Conservation (phyloP, 64 coral and sea anemone genomes). For the Astreopora myriophthalma region DNA sequence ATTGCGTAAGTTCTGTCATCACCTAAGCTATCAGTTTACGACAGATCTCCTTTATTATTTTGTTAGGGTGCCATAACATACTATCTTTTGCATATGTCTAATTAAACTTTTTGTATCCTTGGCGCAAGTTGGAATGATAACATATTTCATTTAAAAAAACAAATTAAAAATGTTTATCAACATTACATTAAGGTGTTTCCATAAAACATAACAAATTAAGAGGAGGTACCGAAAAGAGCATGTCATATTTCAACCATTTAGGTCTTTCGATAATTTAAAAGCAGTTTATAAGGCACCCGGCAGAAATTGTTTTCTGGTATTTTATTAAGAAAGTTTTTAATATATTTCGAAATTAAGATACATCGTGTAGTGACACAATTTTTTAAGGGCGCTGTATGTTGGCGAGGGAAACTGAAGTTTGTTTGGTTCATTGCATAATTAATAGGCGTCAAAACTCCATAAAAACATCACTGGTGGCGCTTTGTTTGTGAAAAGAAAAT, state of each 20-base stretch:
- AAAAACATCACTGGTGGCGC: conserved; percentile 2
- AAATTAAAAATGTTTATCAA: background rate
- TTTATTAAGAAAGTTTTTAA: background rate
- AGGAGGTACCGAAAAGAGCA: too few species aligned
- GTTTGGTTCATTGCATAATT: background rate
- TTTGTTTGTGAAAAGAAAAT: background rate
- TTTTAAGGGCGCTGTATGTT: background rate
- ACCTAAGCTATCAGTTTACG: too few species aligned
- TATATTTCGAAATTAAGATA: too few species aligned
- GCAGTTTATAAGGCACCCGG: too few species aligned
- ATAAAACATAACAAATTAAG: too few species aligned
- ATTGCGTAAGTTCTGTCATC: too few species aligned
- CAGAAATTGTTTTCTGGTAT: too few species aligned
- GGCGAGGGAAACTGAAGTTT: background rate
- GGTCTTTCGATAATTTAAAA: background rate
- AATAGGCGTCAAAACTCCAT: background rate
- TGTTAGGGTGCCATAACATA: background rate
- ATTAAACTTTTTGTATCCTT: background rate
- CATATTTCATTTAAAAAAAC: background rate
- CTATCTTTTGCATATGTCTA: background rate
- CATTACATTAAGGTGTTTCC: background rate
- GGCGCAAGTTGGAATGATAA: background rate
- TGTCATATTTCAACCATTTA: too few species aligned
- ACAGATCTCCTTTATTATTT: too few species aligned
- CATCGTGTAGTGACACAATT: too few species aligned